These are phyloP conservation scores for Turritopsis rubra DNA, from an alignment of 30 jellyfish, hydroid and myxozoan genomes.

Conservation along the genomic window DNA sequence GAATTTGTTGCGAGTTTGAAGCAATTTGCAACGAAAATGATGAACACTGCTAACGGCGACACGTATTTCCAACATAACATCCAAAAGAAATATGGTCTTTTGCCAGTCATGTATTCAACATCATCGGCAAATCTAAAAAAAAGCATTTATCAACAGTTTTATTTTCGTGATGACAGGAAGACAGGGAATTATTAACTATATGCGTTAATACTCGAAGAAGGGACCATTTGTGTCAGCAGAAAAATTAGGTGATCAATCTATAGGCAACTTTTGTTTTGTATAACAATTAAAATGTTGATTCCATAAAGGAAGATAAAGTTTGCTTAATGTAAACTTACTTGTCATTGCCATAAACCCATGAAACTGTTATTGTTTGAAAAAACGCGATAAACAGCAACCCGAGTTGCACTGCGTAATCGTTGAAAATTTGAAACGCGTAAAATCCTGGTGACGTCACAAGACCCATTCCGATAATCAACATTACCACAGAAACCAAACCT, in stretches of 20 bases:
- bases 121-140: conserved; percentile 87
- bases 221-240: too few species aligned
- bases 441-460: conserved; percentile 81
- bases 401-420: conserved; percentile 80
- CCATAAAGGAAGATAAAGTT: too few species aligned
- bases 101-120: conserved; percentile 94
- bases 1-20: conserved; percentile 36
- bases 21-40: conserved; percentile 79
- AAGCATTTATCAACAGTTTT: too few species aligned
- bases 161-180: too few species aligned
- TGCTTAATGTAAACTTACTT: too few species aligned
- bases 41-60: conserved; percentile 77
- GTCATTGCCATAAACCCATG: conserved; percentile 93
- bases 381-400: conserved; percentile 80
- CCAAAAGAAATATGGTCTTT: conserved; percentile 87
- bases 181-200: too few species aligned
- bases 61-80: conserved; percentile 87
- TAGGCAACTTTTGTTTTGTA: too few species aligned
- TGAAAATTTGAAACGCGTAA: conserved; percentile 78
- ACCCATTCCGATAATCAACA: conserved; percentile 74
- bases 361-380: conserved; percentile 65
- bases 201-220: too few species aligned
- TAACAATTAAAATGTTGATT: too few species aligned
- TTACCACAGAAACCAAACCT: conserved; percentile 59
- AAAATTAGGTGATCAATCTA: too few species aligned